A percentile compares a stretch with the other conserved stretches of the same genome.
phyloP scores from a whole-genome alignment of 2,797 vertebrate genomes.

The Dendrocincla tyrannina region DNA sequence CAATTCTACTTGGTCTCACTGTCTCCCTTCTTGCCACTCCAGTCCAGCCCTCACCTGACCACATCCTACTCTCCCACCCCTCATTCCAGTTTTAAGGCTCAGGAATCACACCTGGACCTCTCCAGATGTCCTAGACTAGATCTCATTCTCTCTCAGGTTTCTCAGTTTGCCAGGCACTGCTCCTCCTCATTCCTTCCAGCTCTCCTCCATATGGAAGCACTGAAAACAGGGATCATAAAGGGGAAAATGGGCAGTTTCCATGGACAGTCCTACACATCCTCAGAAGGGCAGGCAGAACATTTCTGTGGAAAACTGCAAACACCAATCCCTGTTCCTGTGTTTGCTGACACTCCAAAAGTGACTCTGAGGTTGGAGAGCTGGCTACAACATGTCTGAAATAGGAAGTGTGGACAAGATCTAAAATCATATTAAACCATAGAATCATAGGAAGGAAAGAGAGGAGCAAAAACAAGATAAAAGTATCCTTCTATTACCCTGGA shows the following conservation, averaged over 20 bases:
- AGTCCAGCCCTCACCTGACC: neutral
- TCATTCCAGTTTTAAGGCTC: neutral
- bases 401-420: neutral
- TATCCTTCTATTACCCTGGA: neutral
- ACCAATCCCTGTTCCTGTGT: neutral
- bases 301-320: neutral
- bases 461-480: neutral
- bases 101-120: neutral
- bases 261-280: fast-evolving
- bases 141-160: neutral
- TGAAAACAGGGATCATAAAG: neutral
- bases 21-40: neutral
- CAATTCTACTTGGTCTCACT: neutral
- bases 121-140: neutral
- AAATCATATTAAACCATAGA: neutral
- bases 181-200: neutral
- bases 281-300: neutral
- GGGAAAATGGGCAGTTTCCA: neutral
- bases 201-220: neutral
- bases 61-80: neutral
- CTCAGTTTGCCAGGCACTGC: neutral
- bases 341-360: neutral
- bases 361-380: neutral
- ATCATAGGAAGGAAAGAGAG: neutral
- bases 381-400: constrained; percentile 4